Base-by-base conservation (phyloP, 2,888 invertebrate genomes). In the Nemotelus nigrinus region DNA sequence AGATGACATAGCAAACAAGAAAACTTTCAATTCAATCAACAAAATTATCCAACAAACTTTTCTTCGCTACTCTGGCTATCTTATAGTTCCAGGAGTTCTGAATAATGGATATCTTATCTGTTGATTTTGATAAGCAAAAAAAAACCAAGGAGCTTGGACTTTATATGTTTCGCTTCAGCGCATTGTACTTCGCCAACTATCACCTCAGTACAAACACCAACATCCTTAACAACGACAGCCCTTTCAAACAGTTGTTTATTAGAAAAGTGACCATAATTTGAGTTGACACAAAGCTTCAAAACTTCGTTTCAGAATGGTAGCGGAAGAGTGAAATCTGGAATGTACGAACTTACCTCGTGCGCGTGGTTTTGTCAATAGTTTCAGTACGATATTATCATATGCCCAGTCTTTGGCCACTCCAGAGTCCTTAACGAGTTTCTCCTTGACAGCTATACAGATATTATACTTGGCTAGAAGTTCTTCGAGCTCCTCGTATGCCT, bases 401-500 rank as follows among this genome's bases (percentile, higher is more conserved):
- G 94, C 94, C 7, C 90, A 90, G 84, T 96, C 95, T 81, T 93
- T 92, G 0, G 97, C 97, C 2, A 97, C 97, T 25, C 97, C 98
- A 0, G 97, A 97, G 87, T 98, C 98, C 86, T 98, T 98, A 77
- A 96, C 95, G 78, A 98, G 89, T 85, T 96, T 96, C 86, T 97
- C 97, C 84, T 97, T 97, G 76, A 95, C 92, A 1, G 98, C 98
- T 82, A 98, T 96, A 88, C 98, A 98, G 87, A 98, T 95, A 81
- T 93, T 92, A 85, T 94, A 90, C 82, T 92, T 91, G 0, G 93
- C 93, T 76, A 98, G 88, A 58, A 96, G 88, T 77, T 94, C 95
- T 85, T 97, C 97, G 80, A 98, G 88, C 84, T 97, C 97, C 85
- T 97, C 96, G 84, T 96, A 97, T 7, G 97, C 97, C 97, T 98